phyloP scores from a whole-genome alignment of 1,140 invertebrate species.

The Parasteatoda tepidariorum region DNA sequence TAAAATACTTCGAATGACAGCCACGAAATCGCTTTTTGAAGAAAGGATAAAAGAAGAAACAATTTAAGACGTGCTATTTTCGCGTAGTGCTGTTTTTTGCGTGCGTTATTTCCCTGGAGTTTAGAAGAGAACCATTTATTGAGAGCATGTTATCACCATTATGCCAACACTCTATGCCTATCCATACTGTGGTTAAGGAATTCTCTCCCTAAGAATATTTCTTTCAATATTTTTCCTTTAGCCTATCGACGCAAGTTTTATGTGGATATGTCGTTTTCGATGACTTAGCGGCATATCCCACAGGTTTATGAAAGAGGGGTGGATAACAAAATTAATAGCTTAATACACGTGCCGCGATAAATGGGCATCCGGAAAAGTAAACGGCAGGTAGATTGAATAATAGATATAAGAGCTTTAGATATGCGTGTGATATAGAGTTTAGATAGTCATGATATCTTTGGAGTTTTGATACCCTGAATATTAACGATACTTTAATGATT shows the following conservation, averaged over 20 bases:
- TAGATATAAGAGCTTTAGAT: too few species aligned
- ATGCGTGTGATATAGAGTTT: too few species aligned
- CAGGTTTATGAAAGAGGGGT: conserved; percentile 24
- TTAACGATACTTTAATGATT: too few species aligned
- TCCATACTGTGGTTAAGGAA: conserved; percentile 47
- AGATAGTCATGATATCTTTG: too few species aligned
- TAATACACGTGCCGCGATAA: too few species aligned
- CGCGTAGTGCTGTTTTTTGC: conserved; percentile 29
- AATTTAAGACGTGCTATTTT: conserved; percentile 48
- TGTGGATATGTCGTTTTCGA: conserved; percentile 21
- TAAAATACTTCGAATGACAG: conserved; percentile 29
- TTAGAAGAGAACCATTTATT: conserved; percentile 35
- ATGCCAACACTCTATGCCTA: conserved; percentile 3
- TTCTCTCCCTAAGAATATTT: conserved; percentile 35
- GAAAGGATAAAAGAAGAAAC: conserved; percentile 52
- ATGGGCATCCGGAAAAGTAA: too few species aligned
- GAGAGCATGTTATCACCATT: conserved; percentile 48
- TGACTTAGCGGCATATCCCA: conserved; percentile 35
- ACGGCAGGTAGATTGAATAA: too few species aligned
- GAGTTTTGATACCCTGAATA: too few species aligned
- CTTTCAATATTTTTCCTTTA: background rate
- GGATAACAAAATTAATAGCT: conserved; percentile 1
- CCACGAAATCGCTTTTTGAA: conserved; percentile 47
- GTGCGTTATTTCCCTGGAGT: conserved; percentile 20
- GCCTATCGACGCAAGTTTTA: conserved; percentile 31